Base-by-base conservation (phyloP, 2,888 invertebrate species). In the Trissolcus japonicus region DNA sequence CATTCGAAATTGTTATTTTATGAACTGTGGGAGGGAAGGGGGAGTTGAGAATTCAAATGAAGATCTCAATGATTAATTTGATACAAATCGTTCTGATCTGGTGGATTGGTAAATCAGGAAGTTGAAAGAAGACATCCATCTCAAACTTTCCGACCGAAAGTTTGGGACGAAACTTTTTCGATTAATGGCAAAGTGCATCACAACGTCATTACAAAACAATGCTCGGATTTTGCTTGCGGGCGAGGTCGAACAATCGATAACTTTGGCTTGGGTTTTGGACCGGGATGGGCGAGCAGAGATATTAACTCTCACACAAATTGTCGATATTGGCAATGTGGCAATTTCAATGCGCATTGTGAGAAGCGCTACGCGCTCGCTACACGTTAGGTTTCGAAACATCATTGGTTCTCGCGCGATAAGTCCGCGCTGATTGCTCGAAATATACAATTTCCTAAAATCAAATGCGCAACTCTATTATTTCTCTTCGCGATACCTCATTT, bases 301-400 rank as follows among this genome's bases (percentile, higher is more conserved):
- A 72, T 72, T 76, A 76, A 76, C 59, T 76, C 71, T 40, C 54
- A 43, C 71, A 71, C 41, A 71, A 71, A 76, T 71, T 71, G 71
- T 71, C 71, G 71, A 76, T 76, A 76, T 71, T 54, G 71, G 62
- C 66, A 62, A 66, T 71, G 76, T 71, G 71, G 71, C 66, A 66
- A 67, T 71, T 76, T 62, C 62, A 62, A 76, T 76, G 67, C 67
- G 67, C 54, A 76, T 76, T 76, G 71, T 71, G 62, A 57, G 57
- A 57, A 53, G 57, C 60, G 60, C 53, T 54, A 41, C 54, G 56
- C 40, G 60, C 41, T 61, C 40, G 66, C 25, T 60, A 56, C 35
- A 59, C 63, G 50, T 60, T 63, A 40, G 48, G 59, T 25, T 61
- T 76, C 61, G 71, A 41, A 76, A 65, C 60, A 63, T 57, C 63